These are phyloP conservation scores for Lerista edwardsae DNA, from an alignment of 2,797 vertebrate genomes.

Conservation along the genomic window DNA sequence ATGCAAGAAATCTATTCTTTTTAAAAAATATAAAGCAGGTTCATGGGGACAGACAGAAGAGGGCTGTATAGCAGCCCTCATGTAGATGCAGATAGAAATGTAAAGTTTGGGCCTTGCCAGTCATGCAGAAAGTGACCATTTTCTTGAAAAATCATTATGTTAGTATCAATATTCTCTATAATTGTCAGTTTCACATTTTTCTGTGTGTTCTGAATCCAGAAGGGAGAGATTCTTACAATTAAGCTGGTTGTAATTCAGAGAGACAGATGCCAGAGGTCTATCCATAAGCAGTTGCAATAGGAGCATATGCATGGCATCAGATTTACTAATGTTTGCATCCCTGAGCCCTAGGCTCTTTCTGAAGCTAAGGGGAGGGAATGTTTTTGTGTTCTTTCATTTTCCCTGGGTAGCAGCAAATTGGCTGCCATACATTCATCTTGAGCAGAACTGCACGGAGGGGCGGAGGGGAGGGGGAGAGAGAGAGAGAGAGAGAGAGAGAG, in stretches of 20 bases:
- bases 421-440: constrained; percentile 71
- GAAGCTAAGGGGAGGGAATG: constrained; percentile 71
- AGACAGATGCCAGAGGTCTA: constrained; percentile 64
- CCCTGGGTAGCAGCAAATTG: constrained; percentile 75
- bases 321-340: constrained; percentile 68
- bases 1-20: constrained; percentile 15
- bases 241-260: constrained; percentile 64
- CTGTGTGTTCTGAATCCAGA: constrained; percentile 32
- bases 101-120: constrained; percentile 9
- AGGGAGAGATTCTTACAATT: constrained; percentile 62
- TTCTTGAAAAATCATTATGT: constrained; percentile 8
- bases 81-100: neutral
- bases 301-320: constrained; percentile 69
- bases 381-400: constrained; percentile 76
- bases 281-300: constrained; percentile 62
- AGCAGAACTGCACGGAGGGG: constrained; percentile 45
- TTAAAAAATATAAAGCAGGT: constrained; percentile 41
- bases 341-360: constrained; percentile 60
- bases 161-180: neutral
- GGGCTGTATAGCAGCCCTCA: constrained; percentile 3
- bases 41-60: constrained; percentile 33
- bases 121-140: neutral
- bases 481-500: constrained; percentile 10
- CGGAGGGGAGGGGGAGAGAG: constrained; percentile 41
- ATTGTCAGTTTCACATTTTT: constrained; percentile 3